phyloP scores from a whole-genome alignment of 1,140 invertebrate genomes.

The Lucilia cuprina region DNA sequence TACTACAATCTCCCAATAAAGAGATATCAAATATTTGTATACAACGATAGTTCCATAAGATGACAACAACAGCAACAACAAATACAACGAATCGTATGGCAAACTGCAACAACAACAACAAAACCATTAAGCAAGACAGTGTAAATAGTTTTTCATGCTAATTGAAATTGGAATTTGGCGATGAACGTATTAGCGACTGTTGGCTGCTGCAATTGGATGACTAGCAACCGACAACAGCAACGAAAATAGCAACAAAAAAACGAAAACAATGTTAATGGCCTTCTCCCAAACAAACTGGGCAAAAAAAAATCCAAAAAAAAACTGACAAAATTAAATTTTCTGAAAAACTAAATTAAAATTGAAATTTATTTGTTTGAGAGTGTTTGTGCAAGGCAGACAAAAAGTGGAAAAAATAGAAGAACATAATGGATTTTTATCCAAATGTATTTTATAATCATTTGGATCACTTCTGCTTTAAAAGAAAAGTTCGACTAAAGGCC shows the following conservation, averaged over 20 bases:
- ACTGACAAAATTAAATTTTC: too few species aligned
- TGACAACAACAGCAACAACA: background rate
- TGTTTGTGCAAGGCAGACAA: too few species aligned
- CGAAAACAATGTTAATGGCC: background rate
- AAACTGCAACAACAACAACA: background rate
- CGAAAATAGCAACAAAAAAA: background rate
- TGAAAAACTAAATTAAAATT: too few species aligned
- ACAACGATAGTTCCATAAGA: background rate
- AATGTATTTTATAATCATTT: too few species aligned
- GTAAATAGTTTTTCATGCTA: slow-evolving; percentile 16
- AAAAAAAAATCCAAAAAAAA: too few species aligned
- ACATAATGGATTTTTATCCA: too few species aligned
- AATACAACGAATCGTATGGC: background rate
- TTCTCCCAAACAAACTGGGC: background rate
- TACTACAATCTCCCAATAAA: background rate
- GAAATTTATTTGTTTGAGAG: too few species aligned
- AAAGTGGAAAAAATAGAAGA: too few species aligned
- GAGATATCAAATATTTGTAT: slow-evolving; percentile 12
- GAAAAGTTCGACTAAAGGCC: too few species aligned
- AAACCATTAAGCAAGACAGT: background rate
- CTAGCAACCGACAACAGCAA: background rate
- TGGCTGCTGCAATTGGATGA: background rate
- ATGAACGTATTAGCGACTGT: background rate
- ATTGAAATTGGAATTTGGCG: slow-evolving; percentile 35
- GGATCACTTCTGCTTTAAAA: too few species aligned